Evolutionary conservation across 2,888 invertebrate species (phyloP).

Genomic region (Tetragonisca angustula): DNA sequence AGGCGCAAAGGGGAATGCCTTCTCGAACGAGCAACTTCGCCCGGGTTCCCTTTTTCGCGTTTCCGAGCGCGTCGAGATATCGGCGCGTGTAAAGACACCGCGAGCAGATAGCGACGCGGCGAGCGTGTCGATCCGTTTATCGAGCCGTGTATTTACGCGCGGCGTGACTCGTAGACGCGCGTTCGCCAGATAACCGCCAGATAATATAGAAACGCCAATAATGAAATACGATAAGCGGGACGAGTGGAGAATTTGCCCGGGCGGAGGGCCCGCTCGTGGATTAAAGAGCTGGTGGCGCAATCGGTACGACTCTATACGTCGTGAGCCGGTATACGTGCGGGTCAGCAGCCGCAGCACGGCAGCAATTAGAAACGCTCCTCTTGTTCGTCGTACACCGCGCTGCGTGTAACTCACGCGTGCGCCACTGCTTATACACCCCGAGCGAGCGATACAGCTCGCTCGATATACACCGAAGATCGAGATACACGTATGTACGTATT

Average conservation of each 20-base stretch:
- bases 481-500: conserved; percentile 23
- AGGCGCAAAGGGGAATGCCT: conserved; percentile 31
- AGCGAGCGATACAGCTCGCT: not conserved
- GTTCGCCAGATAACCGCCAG: conserved; percentile 54
- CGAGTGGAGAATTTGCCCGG: conserved; percentile 35
- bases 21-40: not conserved
- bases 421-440: not conserved
- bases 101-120: conserved; percentile 48
- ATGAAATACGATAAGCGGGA: conserved; percentile 62
- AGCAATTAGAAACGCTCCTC: conserved; percentile 54
- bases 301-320: conserved; percentile 63
- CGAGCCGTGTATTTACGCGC: conserved; percentile 65
- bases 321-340: not conserved
- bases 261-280: not conserved
- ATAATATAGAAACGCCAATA: conserved; percentile 66
- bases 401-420: conserved; percentile 9
- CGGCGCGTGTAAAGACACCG: conserved; percentile 16
- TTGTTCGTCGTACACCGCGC: not conserved
- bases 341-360: conserved; percentile 31
- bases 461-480: conserved; percentile 26
- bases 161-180: conserved; percentile 57
- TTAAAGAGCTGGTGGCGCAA: conserved; percentile 58
- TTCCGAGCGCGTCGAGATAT: not conserved
- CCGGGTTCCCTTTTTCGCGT: conserved; percentile 33
- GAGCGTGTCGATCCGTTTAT: conserved; percentile 67